These are phyloP conservation scores for Pygmarrhopalites habei DNA, from an alignment of 1,140 invertebrate genomes.

Conservation along the genomic window DNA sequence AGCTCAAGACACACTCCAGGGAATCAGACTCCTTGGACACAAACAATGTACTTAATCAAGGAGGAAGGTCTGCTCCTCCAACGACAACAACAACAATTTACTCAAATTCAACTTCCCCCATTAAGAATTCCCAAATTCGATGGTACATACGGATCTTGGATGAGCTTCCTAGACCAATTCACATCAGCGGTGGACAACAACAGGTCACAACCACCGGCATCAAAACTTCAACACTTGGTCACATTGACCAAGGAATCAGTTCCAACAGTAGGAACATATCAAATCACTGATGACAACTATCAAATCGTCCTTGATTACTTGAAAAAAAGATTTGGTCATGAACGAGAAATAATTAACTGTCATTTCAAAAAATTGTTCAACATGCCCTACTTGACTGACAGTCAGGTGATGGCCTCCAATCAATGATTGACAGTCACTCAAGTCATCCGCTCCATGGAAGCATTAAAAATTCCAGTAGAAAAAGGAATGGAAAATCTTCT, in stretches of 20 bases:
- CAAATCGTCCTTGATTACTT: neutral
- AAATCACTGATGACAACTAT: constrained; percentile 13
- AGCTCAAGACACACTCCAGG: no score
- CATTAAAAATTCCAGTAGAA: neutral
- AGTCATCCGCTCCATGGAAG: neutral
- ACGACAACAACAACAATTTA: no score
- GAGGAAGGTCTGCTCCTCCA: no score
- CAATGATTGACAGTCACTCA: neutral
- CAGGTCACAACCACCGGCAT: neutral
- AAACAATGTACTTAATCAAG: no score
- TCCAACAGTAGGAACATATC: neutral
- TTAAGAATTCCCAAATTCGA: neutral
- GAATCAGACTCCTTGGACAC: no score
- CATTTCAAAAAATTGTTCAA: neutral
- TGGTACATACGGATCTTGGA: neutral
- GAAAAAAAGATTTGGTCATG: neutral
- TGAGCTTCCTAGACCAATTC: neutral
- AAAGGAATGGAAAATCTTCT: neutral
- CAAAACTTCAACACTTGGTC: constrained; percentile 6
- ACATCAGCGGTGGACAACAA: neutral
- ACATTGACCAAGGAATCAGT: neutral
- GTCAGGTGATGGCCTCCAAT: neutral
- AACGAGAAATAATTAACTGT: neutral
- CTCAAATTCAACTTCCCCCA: no score
- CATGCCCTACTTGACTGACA: neutral